A percentile compares a stretch with the other conserved stretches of the same genome.
Evolutionary conservation across 2,888 invertebrate genomes (phyloP).

Genomic region (Clistopyga incitator): DNA sequence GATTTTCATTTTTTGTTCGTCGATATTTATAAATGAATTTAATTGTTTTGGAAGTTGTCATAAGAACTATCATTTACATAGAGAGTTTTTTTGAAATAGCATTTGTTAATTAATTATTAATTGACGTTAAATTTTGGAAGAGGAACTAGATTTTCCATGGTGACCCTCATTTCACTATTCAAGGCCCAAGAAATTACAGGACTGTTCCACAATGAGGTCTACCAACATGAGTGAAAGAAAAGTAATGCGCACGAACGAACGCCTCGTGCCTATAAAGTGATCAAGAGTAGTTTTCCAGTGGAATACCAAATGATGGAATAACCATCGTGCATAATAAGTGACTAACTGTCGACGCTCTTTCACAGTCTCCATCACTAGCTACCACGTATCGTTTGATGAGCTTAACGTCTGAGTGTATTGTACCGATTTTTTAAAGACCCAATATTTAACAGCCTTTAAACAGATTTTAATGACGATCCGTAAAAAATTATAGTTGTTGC

Average conservation of each 20-base stretch:
- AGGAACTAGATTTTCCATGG: not conserved
- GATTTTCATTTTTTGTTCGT: too few relatives aligned
- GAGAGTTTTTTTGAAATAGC: too few relatives aligned
- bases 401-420: not conserved
- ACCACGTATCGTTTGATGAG: not conserved
- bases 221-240: constrained; percentile 47
- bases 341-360: constrained; percentile 76
- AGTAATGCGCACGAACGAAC: constrained; percentile 59
- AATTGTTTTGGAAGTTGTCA: too few relatives aligned
- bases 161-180: not conserved
- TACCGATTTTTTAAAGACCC: too few relatives aligned
- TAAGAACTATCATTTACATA: too few relatives aligned
- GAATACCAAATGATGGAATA: constrained; percentile 72
- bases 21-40: too few relatives aligned
- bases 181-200: constrained; percentile 50
- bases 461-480: too few relatives aligned
- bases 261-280: constrained; percentile 68
- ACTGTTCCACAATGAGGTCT: constrained; percentile 13
- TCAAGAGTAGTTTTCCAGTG: constrained; percentile 61
- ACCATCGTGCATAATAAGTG: constrained; percentile 74
- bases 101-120: not conserved
- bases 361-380: constrained; percentile 28
- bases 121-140: not conserved
- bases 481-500: too few relatives aligned
- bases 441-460: too few relatives aligned